phyloP scores from a whole-genome alignment of 2,888 invertebrate species.

The Noctua pronuba region DNA sequence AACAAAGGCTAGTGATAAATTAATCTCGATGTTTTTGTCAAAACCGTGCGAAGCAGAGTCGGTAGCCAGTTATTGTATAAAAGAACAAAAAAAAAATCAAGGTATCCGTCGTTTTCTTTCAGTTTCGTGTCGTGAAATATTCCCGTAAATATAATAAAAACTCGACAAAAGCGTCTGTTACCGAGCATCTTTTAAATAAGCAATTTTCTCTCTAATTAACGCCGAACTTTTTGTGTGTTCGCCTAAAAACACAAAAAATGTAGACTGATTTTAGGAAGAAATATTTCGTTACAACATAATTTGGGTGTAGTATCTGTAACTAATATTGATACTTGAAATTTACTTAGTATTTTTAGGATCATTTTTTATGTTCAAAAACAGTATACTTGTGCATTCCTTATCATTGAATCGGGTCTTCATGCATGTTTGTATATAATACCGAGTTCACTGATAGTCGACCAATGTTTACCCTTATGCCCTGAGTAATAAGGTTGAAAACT shows the following conservation, averaged over 20 bases:
- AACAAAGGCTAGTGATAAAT: neutral
- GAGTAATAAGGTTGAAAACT: too few relatives aligned
- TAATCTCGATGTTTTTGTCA: neutral
- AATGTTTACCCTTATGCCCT: too few relatives aligned
- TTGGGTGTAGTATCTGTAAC: slow-evolving; percentile 5
- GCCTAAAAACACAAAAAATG: slow-evolving; percentile 38
- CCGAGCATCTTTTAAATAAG: slow-evolving; percentile 61
- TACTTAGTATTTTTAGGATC: neutral
- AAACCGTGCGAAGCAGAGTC: neutral
- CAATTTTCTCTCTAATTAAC: slow-evolving; percentile 60
- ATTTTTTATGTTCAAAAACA: neutral
- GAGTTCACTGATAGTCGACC: too few relatives aligned
- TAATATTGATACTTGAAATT: neutral
- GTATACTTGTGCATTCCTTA: too few relatives aligned
- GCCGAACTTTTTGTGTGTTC: slow-evolving; percentile 38
- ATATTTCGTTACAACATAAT: slow-evolving; percentile 20
- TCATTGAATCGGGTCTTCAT: too few relatives aligned
- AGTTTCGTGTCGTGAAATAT: slow-evolving; percentile 31
- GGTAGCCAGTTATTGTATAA: slow-evolving; percentile 2
- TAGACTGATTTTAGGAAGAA: slow-evolving; percentile 8
- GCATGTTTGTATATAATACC: neutral
- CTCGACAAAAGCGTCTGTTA: slow-evolving; percentile 47
- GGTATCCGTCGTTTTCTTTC: slow-evolving; percentile 4
- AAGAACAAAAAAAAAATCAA: slow-evolving; percentile 16
- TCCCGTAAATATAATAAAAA: slow-evolving; percentile 58